phyloP scores from a whole-genome alignment of 2,113 vertebrate genomes.

The Melanostigma gelatinosum region DNA sequence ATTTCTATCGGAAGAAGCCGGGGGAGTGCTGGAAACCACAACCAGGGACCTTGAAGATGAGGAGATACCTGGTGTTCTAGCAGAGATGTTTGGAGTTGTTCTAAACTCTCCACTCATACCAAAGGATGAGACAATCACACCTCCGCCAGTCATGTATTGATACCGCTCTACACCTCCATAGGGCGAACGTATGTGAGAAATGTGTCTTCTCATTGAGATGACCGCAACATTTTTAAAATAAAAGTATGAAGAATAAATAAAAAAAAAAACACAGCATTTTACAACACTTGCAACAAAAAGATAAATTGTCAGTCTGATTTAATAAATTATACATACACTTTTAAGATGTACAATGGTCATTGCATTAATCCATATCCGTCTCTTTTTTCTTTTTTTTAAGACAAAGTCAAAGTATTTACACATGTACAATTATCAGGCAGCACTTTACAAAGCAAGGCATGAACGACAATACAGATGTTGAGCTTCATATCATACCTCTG shows the following conservation, averaged over 20 bases:
- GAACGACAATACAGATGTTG: constrained; percentile 75
- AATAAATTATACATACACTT: constrained; percentile 98
- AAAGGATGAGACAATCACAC: constrained; percentile 76
- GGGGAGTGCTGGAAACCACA: constrained; percentile 43
- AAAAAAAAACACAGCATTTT: not conserved
- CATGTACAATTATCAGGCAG: constrained; percentile 92
- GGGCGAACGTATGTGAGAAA: not conserved
- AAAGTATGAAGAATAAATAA: not conserved
- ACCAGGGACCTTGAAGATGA: constrained; percentile 73
- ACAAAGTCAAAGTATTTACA: constrained; percentile 91
- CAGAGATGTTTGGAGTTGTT: constrained; percentile 77
- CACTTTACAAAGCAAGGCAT: constrained; percentile 82
- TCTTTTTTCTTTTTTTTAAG: constrained; percentile 60
- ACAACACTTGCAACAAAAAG: constrained; percentile 32
- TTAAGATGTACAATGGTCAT: constrained; percentile 96
- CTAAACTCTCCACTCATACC: constrained; percentile 68
- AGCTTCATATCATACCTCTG: constrained; percentile 72
- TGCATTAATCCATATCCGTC: constrained; percentile 85
- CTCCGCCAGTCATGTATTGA: constrained; percentile 69
- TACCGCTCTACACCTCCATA: not conserved
- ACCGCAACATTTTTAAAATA: not conserved
- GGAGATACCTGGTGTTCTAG: constrained; percentile 76
- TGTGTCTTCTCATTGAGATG: not conserved
- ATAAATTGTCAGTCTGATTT: constrained; percentile 93
- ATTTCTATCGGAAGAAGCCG: constrained; percentile 28